These are phyloP conservation scores for Myzus persicae DNA, from an alignment of 1,140 invertebrate species.

Conservation along the genomic window DNA sequence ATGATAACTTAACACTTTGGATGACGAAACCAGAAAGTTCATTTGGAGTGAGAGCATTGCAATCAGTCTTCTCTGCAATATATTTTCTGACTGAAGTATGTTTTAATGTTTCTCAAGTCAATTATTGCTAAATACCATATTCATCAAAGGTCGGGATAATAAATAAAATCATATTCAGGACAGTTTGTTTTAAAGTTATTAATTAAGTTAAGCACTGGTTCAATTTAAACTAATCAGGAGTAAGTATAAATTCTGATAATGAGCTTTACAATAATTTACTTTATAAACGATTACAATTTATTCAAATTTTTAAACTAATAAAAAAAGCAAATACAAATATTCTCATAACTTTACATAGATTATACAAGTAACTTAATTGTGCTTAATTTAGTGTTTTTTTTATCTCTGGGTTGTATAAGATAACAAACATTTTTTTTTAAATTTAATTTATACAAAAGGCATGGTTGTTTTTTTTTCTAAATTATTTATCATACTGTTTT, in stretches of 20 bases:
- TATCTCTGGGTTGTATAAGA: background rate
- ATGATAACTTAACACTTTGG: background rate
- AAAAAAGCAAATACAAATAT: background rate
- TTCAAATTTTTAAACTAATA: background rate
- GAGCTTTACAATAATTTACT: background rate
- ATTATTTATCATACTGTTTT: background rate
- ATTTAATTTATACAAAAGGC: slow-evolving; percentile 9
- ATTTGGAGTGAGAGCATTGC: background rate
- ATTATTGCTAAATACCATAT: background rate
- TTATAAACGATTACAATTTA: background rate
- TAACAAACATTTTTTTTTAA: background rate
- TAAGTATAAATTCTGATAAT: background rate
- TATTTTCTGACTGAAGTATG: background rate
- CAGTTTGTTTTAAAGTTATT: background rate
- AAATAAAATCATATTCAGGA: background rate
- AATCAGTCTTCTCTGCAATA: background rate
- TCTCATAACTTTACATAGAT: background rate
- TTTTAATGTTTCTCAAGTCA: background rate
- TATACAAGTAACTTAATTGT: background rate
- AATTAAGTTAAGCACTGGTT: background rate
- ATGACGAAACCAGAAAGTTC: background rate
- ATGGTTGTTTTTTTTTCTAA: slow-evolving; percentile 3
- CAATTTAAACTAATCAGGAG: background rate
- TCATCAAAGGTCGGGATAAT: too few species aligned
- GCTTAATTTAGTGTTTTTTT: background rate